Conservation (phyloP, 1,140 invertebrate species). For the Lordiphosa collinella region DNA sequence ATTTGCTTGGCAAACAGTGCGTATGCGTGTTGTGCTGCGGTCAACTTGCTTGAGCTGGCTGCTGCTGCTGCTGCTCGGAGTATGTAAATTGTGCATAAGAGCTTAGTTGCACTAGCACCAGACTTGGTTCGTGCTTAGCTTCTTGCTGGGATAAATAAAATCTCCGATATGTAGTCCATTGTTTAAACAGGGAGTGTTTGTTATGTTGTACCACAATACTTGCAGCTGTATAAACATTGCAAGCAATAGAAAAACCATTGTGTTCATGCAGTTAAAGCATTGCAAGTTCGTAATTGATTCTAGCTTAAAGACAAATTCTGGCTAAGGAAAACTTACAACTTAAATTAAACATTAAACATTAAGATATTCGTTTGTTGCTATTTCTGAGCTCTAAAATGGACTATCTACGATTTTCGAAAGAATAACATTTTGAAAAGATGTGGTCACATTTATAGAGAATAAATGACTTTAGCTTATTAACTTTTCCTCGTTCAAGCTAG, state of each 20-base stretch:
- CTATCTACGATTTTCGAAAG: too few relatives aligned
- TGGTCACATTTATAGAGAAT: too few relatives aligned
- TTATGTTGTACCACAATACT: neutral
- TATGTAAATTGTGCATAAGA: neutral
- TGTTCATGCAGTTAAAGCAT: too few relatives aligned
- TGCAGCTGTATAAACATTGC: neutral
- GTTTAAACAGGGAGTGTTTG: slow-evolving; percentile 28
- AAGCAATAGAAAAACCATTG: neutral
- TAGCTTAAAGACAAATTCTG: neutral
- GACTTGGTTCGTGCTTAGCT: neutral
- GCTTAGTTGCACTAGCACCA: neutral
- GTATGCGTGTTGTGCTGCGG: slow-evolving; percentile 63
- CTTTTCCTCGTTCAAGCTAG: too few relatives aligned
- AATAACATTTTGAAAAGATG: too few relatives aligned
- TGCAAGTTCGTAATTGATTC: neutral
- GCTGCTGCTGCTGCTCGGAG: too few relatives aligned
- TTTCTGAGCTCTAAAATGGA: too few relatives aligned
- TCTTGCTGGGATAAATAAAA: slow-evolving; percentile 16
- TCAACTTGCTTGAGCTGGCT: slow-evolving; percentile 1
- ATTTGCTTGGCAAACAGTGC: slow-evolving; percentile 68
- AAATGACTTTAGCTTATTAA: too few relatives aligned
- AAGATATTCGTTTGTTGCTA: too few relatives aligned
- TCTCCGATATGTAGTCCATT: slow-evolving; percentile 28
- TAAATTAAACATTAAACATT: too few relatives aligned
- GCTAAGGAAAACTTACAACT: too few relatives aligned